Percentiles rank a stretch among this genome's conserved stretches.
phyloP scores from a whole-genome alignment of 2,888 invertebrate species.

The Sericinus montela region DNA sequence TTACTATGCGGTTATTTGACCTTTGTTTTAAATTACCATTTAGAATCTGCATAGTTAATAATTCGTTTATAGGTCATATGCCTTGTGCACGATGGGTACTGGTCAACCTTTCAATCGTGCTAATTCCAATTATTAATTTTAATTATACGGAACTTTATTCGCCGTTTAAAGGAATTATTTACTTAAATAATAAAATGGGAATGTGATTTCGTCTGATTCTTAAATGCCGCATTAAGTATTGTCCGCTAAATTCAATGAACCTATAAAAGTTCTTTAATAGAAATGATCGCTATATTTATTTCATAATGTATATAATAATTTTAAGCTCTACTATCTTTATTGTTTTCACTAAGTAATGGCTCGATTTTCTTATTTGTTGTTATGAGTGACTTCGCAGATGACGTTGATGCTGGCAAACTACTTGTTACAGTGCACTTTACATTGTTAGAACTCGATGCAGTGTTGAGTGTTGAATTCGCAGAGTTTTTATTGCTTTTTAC shows the following conservation, averaged over 20 bases:
- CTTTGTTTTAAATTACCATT: background rate
- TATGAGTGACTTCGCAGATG: constrained; percentile 15
- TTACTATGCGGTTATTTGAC: background rate
- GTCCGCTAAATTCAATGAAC: constrained; percentile 11
- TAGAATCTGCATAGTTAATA: background rate
- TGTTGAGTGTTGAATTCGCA: background rate
- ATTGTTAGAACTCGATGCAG: background rate
- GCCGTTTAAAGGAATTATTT: background rate
- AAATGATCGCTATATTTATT: background rate
- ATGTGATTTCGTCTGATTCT: background rate
- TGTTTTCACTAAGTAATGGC: constrained; percentile 17
- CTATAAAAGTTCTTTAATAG: constrained; percentile 13
- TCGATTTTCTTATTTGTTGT: constrained; percentile 23
- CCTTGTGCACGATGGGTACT: background rate
- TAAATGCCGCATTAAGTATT: constrained; percentile 13
- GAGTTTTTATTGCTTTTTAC: background rate
- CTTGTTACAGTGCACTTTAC: background rate
- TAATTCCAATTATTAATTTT: constrained; percentile 23
- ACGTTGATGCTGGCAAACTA: constrained; percentile 3
- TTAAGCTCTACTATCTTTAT: constrained; percentile 39
- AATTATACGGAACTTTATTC: constrained; percentile 1
- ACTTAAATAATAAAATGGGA: constrained; percentile 8
- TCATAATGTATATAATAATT: constrained; percentile 22
- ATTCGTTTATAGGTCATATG: constrained; percentile 2
- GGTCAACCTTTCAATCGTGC: constrained; percentile 4